Evolutionary conservation across 2,113 vertebrate species (phyloP).

Genomic region (Misgurnus anguillicaudatus): DNA sequence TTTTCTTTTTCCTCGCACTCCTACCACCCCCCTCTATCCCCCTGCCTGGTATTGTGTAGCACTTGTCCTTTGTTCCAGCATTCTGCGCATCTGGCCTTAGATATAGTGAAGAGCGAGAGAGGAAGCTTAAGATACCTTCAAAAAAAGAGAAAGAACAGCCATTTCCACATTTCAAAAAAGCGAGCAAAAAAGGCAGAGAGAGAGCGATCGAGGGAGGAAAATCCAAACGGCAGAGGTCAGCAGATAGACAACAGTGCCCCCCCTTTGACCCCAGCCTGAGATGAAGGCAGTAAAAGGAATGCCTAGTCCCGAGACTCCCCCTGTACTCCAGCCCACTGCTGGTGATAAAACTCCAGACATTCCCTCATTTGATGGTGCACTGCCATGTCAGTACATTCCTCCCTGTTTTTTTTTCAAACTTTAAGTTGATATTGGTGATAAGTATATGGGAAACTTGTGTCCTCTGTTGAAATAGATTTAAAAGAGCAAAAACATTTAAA

Average conservation of each 20-base stretch:
- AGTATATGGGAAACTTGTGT: slow-evolving; percentile 28
- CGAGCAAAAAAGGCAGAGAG: slow-evolving; percentile 57
- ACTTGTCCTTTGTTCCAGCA: slow-evolving; percentile 78
- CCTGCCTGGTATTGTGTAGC: slow-evolving; percentile 75
- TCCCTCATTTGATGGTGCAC: slow-evolving; percentile 91
- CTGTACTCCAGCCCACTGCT: slow-evolving; percentile 78
- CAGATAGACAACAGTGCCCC: slow-evolving; percentile 84
- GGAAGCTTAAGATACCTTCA: slow-evolving; percentile 57
- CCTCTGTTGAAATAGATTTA: slow-evolving; percentile 10
- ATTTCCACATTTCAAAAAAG: slow-evolving; percentile 63
- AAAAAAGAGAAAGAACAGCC: slow-evolving; percentile 49
- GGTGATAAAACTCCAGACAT: slow-evolving; percentile 97
- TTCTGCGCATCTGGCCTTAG: slow-evolving; percentile 77
- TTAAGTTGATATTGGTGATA: slow-evolving; percentile 37
- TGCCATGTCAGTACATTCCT: slow-evolving; percentile 86
- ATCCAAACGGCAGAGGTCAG: slow-evolving; percentile 79
- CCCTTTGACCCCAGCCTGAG: slow-evolving; percentile 83
- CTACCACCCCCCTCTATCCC: slow-evolving; percentile 53
- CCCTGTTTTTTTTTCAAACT: slow-evolving; percentile 55
- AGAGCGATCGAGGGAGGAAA: slow-evolving; percentile 20
- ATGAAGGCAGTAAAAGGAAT: slow-evolving; percentile 86
- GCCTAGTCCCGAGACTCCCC: slow-evolving; percentile 80
- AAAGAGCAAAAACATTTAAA: slow-evolving; percentile 39
- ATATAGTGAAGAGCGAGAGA: slow-evolving; percentile 71
- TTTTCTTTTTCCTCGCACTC: slow-evolving; percentile 41